Percentiles rank a stretch among this genome's conserved stretches.
These are phyloP conservation scores for Nematolebias whitei DNA, from an alignment of 2,113 vertebrate species.

Conservation along the genomic window DNA sequence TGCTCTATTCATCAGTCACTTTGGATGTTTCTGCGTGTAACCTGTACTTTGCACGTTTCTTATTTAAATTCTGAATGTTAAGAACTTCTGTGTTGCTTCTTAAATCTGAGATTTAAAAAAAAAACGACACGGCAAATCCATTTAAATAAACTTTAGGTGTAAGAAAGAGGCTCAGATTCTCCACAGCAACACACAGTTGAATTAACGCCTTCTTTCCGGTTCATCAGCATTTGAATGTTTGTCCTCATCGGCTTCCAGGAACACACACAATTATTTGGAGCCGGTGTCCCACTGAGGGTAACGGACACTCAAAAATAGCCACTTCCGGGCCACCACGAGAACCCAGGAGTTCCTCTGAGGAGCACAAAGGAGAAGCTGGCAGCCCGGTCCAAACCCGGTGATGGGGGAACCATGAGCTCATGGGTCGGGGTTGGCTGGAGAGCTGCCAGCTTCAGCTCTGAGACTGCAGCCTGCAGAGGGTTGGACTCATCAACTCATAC, in stretches of 20 bases:
- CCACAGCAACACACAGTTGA: conserved; percentile 10
- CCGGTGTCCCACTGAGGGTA: conserved; percentile 59
- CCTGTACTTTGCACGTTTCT: no score
- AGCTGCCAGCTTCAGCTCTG: conserved; percentile 30
- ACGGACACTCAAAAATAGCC: conserved; percentile 61
- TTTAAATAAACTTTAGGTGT: conserved; percentile 1
- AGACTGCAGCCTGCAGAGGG: conserved; percentile 32
- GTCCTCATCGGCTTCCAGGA: conserved; percentile 50
- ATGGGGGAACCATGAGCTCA: conserved; percentile 67
- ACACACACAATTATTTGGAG: conserved; percentile 35
- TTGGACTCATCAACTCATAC: conserved; percentile 23
- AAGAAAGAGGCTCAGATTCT: conserved; percentile 19
- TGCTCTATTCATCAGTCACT: no score
- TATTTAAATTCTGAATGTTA: no score
- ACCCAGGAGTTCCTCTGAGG: conserved; percentile 55
- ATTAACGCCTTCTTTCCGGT: conserved; percentile 49
- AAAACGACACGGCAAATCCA: conserved; percentile 2
- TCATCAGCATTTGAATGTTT: conserved; percentile 74
- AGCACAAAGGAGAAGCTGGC: conserved; percentile 65
- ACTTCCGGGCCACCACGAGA: conserved; percentile 70
- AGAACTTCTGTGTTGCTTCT: no score
- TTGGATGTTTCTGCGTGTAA: no score
- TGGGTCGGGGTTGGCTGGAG: conserved; percentile 42
- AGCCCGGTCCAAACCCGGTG: conserved; percentile 36
- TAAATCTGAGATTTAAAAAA: not conserved